Base-by-base conservation (phyloP, 2,113 vertebrate genomes). In the Ifrita kowaldi region DNA sequence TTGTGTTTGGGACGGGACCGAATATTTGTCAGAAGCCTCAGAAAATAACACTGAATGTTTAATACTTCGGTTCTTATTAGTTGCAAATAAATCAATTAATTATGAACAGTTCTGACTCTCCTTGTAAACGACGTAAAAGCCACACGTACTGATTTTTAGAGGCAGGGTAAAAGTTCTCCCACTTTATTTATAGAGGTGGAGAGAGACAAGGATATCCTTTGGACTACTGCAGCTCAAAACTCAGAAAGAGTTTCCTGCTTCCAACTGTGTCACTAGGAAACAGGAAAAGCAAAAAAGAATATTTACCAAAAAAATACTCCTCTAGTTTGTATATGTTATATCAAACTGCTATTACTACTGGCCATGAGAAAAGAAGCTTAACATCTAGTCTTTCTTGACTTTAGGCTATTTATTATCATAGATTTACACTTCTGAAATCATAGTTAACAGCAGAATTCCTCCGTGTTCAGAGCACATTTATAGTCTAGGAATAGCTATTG, bases 181-280 rank as follows among this genome's bases (percentile, higher is more conserved):
- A 67, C 77, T 96, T 96, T 97, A 97, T 97, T 97, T 97, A 97
- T 97, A 97, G 97, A 97, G 94, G 96, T 93, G 97, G 93, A 83
- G 95, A 96, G 94, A 95, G 95, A 97, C 91, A 95, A 97, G 97
- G 95, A 97, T 97, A 97, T 97, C 96, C 97, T 97, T 83, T 96
- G 93, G 94, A 87, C 93, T 95, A 93, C 92, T 85, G 84, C 74
- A 95, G 89, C 84, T 96, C 84, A 77, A 95, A 96, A 96, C 67
- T 91, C 88, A 41, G 91, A 96, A 92, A 81, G 60, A 84, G 94
- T 77, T 97, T 97, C 97, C 97, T 97, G 96, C 84, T 97, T 97
- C 97, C 97, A 96, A 82, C 96, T 95, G 97, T 95, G 95, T 80
- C 84, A 94, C 84, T 90, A 95, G 95, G 95, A 97, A 97, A 97